A percentile compares a stretch with the other conserved stretches of the same genome.
Evolutionary conservation across 2,113 vertebrate species (phyloP).

Genomic region (Actenoides hombroni): DNA sequence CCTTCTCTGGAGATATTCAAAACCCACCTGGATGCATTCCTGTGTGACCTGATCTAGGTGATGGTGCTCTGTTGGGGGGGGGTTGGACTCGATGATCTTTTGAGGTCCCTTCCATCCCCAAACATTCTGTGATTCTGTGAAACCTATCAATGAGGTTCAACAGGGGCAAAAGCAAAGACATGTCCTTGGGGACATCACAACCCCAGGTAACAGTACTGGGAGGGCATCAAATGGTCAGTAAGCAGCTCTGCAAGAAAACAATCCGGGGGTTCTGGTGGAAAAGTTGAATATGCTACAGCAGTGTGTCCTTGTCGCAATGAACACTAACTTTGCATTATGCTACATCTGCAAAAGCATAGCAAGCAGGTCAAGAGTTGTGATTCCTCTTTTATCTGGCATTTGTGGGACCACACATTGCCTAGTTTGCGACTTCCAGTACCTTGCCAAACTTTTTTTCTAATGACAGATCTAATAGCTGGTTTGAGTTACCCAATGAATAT

Average conservation of each 20-base stretch:
- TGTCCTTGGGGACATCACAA: not conserved
- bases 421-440: too few relatives aligned
- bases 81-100: too few relatives aligned
- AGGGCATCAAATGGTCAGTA: not conserved
- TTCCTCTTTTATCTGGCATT: not conserved
- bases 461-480: not conserved
- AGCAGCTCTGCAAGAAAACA: not conserved
- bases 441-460: not conserved
- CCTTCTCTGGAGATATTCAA: too few relatives aligned
- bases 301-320: not conserved
- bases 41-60: too few relatives aligned
- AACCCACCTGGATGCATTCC: too few relatives aligned
- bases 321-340: fast-evolving
- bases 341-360: not conserved
- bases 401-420: not conserved
- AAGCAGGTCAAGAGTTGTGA: not conserved
- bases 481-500: not conserved
- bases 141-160: not conserved
- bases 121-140: too few relatives aligned
- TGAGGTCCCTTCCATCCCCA: too few relatives aligned
- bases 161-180: not conserved
- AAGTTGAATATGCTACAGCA: not conserved
- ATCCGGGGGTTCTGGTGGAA: not conserved
- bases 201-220: not conserved
- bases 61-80: too few relatives aligned